Evolutionary conservation across 2,888 invertebrate genomes (phyloP).

Genomic region (Pachycephus smyrnensis): DNA sequence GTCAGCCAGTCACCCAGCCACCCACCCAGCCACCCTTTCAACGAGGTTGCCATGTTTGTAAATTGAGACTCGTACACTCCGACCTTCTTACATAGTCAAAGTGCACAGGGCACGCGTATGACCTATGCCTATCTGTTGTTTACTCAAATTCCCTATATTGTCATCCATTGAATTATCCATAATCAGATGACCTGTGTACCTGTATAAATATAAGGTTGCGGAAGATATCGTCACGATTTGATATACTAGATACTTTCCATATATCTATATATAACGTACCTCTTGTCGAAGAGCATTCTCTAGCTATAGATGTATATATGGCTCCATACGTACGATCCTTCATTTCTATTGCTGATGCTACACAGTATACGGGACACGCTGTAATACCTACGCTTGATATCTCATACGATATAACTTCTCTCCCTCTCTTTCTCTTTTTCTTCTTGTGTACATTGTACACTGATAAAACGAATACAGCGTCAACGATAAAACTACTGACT

Average conservation of each 20-base stretch:
- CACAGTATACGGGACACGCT: not conserved
- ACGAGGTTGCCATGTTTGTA: not conserved
- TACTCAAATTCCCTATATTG: not conserved
- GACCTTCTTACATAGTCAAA: not conserved
- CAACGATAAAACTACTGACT: not conserved
- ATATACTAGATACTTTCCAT: too few relatives aligned
- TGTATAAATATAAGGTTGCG: not conserved
- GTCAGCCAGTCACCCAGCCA: too few relatives aligned
- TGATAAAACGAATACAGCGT: not conserved
- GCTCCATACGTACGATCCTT: too few relatives aligned
- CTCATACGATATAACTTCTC: not conserved
- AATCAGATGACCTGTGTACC: not conserved
- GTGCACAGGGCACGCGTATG: not conserved
- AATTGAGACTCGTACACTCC: not conserved
- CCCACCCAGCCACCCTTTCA: not conserved
- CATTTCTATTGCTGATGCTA: not conserved
- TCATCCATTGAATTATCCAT: not conserved
- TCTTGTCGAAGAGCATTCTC: too few relatives aligned
- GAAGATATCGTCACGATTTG: too few relatives aligned
- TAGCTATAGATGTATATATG: not conserved
- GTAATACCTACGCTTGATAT: not conserved
- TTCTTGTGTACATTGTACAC: not conserved
- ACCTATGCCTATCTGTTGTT: not conserved
- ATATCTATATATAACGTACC: too few relatives aligned
- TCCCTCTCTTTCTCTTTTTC: not conserved